A percentile compares a stretch with the other conserved stretches of the same genome.
phyloP scores from a whole-genome alignment of 2,113 vertebrate genomes.

The Neodon shergylaensis region DNA sequence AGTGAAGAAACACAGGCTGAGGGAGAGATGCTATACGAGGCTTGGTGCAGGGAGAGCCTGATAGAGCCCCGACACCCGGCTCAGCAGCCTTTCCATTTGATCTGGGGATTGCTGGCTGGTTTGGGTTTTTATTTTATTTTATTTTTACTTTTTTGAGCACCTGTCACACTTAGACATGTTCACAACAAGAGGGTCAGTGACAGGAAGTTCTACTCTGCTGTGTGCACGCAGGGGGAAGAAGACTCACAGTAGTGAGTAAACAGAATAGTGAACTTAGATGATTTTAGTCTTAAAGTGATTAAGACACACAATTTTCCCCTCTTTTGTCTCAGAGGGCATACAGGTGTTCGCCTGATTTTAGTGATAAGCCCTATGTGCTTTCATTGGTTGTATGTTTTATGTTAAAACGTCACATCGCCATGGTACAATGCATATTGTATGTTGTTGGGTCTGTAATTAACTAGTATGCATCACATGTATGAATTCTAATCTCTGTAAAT shows the following conservation, averaged over 20 bases:
- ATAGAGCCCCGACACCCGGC: background rate
- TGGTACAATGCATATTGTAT: constrained; percentile 78
- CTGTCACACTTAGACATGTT: background rate
- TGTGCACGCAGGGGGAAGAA: background rate
- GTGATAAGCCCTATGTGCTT: constrained; percentile 67
- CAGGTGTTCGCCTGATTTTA: constrained; percentile 51
- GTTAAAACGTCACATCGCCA: constrained; percentile 78
- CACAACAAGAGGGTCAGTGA: background rate
- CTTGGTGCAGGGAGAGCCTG: background rate
- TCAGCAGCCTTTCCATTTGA: background rate
- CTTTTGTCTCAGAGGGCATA: constrained; percentile 59
- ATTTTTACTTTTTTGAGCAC: background rate
- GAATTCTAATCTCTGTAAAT: constrained; percentile 57
- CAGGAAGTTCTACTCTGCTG: background rate
- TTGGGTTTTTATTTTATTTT: background rate
- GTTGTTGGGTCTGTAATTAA: constrained; percentile 56
- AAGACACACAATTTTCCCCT: constrained; percentile 36
- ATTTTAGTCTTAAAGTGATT: constrained; percentile 73
- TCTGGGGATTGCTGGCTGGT: background rate
- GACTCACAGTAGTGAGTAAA: background rate
- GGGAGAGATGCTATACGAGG: background rate
- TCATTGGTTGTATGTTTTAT: constrained; percentile 80
- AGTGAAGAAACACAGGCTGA: background rate
- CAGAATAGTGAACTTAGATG: background rate
- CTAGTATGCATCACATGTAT: constrained; percentile 21